Conservation (phyloP, 2,888 invertebrate species). For the Allophyes oxyacanthae region DNA sequence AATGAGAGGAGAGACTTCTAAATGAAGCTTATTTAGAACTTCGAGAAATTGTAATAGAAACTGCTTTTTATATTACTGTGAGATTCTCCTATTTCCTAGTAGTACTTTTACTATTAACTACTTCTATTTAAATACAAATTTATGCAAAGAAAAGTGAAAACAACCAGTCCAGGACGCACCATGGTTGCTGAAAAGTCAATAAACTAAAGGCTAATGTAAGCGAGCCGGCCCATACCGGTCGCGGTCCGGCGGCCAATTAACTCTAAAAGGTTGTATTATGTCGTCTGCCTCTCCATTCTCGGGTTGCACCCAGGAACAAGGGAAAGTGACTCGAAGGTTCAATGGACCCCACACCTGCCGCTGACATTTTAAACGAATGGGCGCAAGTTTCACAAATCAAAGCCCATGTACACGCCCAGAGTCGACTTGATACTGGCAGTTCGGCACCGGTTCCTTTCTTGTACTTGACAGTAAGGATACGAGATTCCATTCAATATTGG, state of each 20-base stretch:
- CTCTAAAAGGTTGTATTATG: conserved; percentile 71
- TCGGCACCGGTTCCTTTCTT: conserved; percentile 20
- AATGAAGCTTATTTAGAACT: not conserved
- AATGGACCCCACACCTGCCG: conserved; percentile 52
- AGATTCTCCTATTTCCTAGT: conserved; percentile 8
- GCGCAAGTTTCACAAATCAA: conserved; percentile 50
- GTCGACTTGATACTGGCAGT: conserved; percentile 11
- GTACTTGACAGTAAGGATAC: not conserved
- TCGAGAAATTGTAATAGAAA: not conserved
- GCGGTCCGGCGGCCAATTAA: conserved; percentile 53
- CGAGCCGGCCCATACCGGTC: conserved; percentile 35
- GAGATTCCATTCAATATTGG: conserved; percentile 24
- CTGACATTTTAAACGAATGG: conserved; percentile 51
- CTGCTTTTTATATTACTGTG: not conserved
- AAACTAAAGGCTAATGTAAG: conserved; percentile 38
- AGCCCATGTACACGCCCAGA: conserved; percentile 25
- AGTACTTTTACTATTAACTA: conserved; percentile 9
- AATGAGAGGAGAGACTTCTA: conserved; percentile 1
- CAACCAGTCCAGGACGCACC: conserved; percentile 33
- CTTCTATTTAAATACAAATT: conserved; percentile 35
- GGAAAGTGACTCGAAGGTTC: conserved; percentile 68
- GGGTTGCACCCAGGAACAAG: conserved; percentile 64
- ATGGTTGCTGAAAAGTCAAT: conserved; percentile 42
- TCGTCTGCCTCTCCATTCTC: conserved; percentile 60
- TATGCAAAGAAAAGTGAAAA: conserved; percentile 50